Evolutionary conservation across 1,140 invertebrate species (phyloP), one percentile per base, ranked within the genome.

Genomic region (Drosophila pruinosa): DNA sequence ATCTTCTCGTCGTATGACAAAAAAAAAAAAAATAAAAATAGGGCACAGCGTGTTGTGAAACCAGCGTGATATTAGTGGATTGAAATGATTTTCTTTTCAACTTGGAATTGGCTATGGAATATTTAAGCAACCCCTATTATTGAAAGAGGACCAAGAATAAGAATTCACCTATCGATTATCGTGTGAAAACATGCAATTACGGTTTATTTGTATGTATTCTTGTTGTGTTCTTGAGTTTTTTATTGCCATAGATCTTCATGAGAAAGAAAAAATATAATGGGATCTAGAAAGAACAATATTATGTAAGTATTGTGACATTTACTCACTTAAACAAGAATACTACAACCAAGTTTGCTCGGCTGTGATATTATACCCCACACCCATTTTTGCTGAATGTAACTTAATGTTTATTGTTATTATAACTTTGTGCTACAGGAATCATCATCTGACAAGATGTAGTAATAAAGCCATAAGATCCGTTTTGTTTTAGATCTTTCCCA

Each of bases 131-230:
- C 79, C 79, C 75, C 19, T 45, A 24, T 39, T 38, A 6, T 6
- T 28, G 21, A 36, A 8, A 17, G 2, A 34, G 14, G 57, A 5
- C 4, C 3, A 15, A 17, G 12, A 22, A 8, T 3, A 28, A 15
- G 26, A 19, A 14, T 34, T 15, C 2, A 41, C 58, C 61, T 65
- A 86, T 85, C 68, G 76, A 86, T 86, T 83, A 76, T 85, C 80
- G 80, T 83, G 80, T 86, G 80, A 83, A 83, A 86, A 80, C 81
- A 86, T 76, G 76, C 81, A 83, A 83, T 83, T 83, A 83, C 76
- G 76, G 81, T 86, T 80, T 85, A 72, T 75, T 85, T 79, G 65
- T 85, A 65, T 21, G 41, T 72, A 73, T 82, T 75, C 36, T 64
- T 43, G 6, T 41, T n/a, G 19, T 43, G 19, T 19, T 34, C 28